These are phyloP conservation scores for Bradypodion ventrale DNA, from an alignment of 2,797 vertebrate species.

Conservation along the genomic window DNA sequence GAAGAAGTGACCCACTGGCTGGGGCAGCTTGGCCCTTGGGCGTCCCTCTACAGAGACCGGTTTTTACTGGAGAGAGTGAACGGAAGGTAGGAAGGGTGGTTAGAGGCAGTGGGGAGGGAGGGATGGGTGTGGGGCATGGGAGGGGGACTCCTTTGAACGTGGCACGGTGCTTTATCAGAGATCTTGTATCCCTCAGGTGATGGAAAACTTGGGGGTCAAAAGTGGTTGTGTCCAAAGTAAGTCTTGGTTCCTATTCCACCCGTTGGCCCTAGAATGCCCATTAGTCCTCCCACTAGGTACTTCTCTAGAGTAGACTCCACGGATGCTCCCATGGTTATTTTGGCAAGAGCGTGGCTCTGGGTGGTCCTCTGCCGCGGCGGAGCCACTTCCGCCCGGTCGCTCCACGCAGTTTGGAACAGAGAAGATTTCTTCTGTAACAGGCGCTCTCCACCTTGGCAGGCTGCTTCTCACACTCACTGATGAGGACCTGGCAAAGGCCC, in stretches of 20 bases:
- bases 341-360: too few species aligned
- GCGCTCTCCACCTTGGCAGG: conserved; percentile 68
- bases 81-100: conserved; percentile 81
- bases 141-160: accelerated
- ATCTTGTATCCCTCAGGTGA: not conserved
- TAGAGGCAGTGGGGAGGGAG: too few species aligned
- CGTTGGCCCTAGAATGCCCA: not conserved
- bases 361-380: not conserved
- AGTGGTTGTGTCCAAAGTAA: conserved; percentile 2
- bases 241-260: not conserved
- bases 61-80: conserved; percentile 89
- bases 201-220: conserved; percentile 4
- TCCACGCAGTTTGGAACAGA: not conserved
- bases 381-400: not conserved
- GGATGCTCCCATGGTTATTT: not conserved
- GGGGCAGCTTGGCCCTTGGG: conserved; percentile 89
- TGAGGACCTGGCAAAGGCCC: conserved; percentile 84
- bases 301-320: conserved; percentile 19
- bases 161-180: not conserved
- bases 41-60: conserved; percentile 83
- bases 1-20: conserved; percentile 91
- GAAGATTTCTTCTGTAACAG: not conserved
- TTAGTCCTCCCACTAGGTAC: not conserved
- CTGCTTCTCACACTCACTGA: conserved; percentile 87
- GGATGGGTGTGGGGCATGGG: too few species aligned